phyloP scores from a whole-genome alignment of 2,797 vertebrate species.

The Oryzias sinensis region DNA sequence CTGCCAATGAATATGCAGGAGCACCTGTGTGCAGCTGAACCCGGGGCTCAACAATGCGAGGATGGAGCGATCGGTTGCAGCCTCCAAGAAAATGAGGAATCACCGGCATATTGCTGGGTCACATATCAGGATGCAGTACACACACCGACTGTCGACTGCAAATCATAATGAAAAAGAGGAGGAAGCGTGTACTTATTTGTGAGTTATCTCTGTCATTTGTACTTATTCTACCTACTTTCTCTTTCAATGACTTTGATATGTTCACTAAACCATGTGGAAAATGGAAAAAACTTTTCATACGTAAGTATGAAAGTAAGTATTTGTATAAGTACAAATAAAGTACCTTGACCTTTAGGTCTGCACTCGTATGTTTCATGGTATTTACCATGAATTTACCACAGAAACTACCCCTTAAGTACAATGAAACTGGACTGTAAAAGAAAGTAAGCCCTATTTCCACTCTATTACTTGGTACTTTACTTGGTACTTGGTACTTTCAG shows the following conservation, averaged over 20 bases:
- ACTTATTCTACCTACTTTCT: background rate
- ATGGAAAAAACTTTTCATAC: too few species aligned
- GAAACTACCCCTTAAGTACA: too few species aligned
- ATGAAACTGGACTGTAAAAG: too few species aligned
- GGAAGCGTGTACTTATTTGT: background rate
- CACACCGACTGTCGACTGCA: background rate
- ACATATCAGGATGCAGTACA: conserved; percentile 2
- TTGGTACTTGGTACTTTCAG: too few species aligned
- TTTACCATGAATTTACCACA: too few species aligned
- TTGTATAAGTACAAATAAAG: too few species aligned
- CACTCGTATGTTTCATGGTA: too few species aligned
- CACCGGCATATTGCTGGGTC: conserved; percentile 5
- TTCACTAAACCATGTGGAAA: too few species aligned
- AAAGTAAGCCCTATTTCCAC: too few species aligned
- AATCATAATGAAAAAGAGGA: background rate
- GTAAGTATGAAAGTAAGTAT: too few species aligned
- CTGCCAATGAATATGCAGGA: conserved; percentile 70
- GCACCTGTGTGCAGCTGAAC: conserved; percentile 68
- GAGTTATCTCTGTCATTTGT: background rate
- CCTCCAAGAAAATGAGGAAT: conserved; percentile 40
- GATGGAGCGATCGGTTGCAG: conserved; percentile 41
- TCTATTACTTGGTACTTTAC: too few species aligned
- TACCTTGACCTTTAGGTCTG: too few species aligned
- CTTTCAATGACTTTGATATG: background rate
- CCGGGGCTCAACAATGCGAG: conserved; percentile 46